phyloP scores from a whole-genome alignment of 2,888 invertebrate genomes.

The Drosophila gaucha region DNA sequence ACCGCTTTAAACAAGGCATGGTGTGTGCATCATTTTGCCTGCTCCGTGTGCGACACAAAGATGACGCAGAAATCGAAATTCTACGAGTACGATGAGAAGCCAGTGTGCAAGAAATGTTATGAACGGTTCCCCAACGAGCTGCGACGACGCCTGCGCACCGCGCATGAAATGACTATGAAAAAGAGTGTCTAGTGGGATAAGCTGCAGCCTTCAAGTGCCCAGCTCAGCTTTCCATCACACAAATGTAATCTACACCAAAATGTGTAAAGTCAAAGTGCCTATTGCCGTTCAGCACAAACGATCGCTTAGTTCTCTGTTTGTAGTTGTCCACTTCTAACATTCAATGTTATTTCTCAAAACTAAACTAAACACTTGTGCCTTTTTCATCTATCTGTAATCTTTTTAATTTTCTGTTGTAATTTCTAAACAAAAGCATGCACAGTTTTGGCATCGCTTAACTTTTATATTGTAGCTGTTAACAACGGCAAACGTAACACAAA shows the following conservation, averaged over 20 bases:
- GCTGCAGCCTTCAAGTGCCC: neutral
- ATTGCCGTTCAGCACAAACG: constrained; percentile 33
- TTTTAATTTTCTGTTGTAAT: constrained; percentile 56
- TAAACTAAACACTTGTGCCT: constrained; percentile 49
- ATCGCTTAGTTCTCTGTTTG: constrained; percentile 56
- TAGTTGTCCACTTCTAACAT: constrained; percentile 64
- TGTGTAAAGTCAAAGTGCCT: constrained; percentile 65
- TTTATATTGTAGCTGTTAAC: constrained; percentile 26
- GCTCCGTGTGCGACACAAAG: constrained; percentile 97
- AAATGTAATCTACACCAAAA: constrained; percentile 42
- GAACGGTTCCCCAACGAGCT: constrained; percentile 98
- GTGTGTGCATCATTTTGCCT: constrained; percentile 99
- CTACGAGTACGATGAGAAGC: constrained; percentile 99
- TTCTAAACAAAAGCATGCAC: constrained; percentile 29
- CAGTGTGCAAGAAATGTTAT: constrained; percentile 99
- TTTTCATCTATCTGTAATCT: constrained; percentile 31
- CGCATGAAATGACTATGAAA: constrained; percentile 92
- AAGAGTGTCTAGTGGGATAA: constrained; percentile 80
- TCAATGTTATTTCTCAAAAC: constrained; percentile 58
- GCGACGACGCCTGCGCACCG: constrained; percentile 94
- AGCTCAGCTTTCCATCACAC: constrained; percentile 13
- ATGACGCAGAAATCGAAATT: constrained; percentile 99
- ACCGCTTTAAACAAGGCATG: constrained; percentile 99
- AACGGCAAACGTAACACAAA: constrained; percentile 42
- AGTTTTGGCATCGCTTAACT: constrained; percentile 1